Percentiles rank a stretch among this genome's conserved stretches.
These are phyloP conservation scores for Charanyca ferruginea DNA, from an alignment of 2,888 invertebrate genomes.

Conservation along the genomic window DNA sequence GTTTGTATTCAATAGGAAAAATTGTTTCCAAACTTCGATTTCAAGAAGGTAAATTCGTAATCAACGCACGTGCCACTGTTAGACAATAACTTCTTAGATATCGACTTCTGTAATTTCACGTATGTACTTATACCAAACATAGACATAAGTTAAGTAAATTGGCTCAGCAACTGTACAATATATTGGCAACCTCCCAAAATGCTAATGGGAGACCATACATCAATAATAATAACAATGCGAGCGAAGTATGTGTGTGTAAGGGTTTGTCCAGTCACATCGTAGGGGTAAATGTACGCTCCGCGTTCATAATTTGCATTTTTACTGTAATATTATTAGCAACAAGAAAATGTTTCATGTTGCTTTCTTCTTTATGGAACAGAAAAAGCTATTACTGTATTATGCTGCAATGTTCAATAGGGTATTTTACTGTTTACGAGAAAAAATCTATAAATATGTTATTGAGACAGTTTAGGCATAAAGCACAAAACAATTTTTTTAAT, in stretches of 20 bases:
- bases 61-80: not conserved
- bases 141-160: slow-evolving; percentile 35
- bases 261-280: slow-evolving; percentile 11
- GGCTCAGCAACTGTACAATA: slow-evolving; percentile 15
- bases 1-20: too few species aligned
- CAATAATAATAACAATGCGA: slow-evolving; percentile 50
- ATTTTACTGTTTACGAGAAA: too few species aligned
- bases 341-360: slow-evolving; percentile 5
- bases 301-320: slow-evolving; percentile 38
- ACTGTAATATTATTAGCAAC: slow-evolving; percentile 45
- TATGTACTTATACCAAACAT: not conserved
- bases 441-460: too few species aligned
- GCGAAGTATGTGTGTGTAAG: slow-evolving; percentile 30
- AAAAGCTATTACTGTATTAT: slow-evolving; percentile 4
- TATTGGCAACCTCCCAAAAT: slow-evolving; percentile 50
- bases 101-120: not conserved
- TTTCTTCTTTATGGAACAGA: slow-evolving; percentile 13
- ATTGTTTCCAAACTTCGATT: too few species aligned
- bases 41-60: not conserved
- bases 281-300: slow-evolving; percentile 26
- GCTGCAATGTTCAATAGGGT: too few species aligned
- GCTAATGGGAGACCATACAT: slow-evolving; percentile 39
- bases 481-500: too few species aligned
- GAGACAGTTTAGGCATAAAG: too few species aligned
- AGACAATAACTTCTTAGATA: not conserved